Percentiles rank a stretch among this genome's conserved stretches.
Evolutionary conservation across 2,113 vertebrate species (phyloP).

Genomic region (Circaetus cinerascens): DNA sequence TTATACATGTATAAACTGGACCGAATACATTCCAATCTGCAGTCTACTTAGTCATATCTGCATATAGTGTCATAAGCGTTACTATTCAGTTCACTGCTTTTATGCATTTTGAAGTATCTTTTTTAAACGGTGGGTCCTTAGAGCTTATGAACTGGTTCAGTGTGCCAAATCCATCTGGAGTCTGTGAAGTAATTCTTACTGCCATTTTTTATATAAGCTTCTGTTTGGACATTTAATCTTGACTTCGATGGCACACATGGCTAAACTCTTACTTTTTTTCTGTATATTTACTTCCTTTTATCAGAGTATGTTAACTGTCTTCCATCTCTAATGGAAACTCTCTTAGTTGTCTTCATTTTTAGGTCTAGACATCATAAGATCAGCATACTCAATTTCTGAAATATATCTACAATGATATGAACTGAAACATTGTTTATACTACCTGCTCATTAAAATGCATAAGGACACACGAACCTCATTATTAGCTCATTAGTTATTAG

Average conservation of each 20-base stretch:
- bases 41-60: not conserved
- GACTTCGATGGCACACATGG: not conserved
- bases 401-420: not conserved
- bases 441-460: not conserved
- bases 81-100: not conserved
- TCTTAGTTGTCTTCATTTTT: not conserved
- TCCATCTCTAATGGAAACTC: not conserved
- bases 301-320: not conserved
- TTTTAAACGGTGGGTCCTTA: not conserved
- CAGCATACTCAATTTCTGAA: not conserved
- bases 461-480: not conserved
- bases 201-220: not conserved
- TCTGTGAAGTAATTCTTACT: not conserved
- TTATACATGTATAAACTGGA: not conserved
- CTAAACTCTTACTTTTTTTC: not conserved
- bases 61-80: not conserved
- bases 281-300: not conserved
- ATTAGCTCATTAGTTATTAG: not conserved
- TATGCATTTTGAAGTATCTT: not conserved
- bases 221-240: not conserved
- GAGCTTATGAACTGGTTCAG: not conserved
- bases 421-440: not conserved
- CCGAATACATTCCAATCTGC: not conserved
- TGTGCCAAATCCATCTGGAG: not conserved
- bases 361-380: not conserved